These are phyloP conservation scores for Slavum lentiscoides DNA, from an alignment of 2,888 invertebrate genomes.

Conservation along the genomic window DNA sequence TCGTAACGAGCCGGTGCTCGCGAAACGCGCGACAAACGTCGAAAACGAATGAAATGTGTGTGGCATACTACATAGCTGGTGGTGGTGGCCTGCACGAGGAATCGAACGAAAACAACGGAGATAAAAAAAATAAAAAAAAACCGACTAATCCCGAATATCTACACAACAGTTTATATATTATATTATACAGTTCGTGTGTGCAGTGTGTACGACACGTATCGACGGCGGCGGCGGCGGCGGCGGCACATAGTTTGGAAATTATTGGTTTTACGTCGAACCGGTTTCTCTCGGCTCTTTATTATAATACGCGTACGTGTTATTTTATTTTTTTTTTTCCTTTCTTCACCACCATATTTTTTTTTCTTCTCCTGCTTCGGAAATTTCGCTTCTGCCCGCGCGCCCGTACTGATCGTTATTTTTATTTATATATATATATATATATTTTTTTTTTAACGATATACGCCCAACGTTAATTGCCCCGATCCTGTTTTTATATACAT, in stretches of 20 bases:
- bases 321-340: slow-evolving; percentile 27
- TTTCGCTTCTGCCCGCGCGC: slow-evolving; percentile 43
- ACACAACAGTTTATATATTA: slow-evolving; percentile 39
- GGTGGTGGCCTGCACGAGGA: not conserved
- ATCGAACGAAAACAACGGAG: not conserved
- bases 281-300: slow-evolving; percentile 24
- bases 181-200: too few species aligned
- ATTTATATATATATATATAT: too few species aligned
- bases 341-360: slow-evolving; percentile 47
- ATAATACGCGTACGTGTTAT: not conserved
- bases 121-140: not conserved
- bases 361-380: slow-evolving; percentile 13
- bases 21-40: slow-evolving; percentile 7
- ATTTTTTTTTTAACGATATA: slow-evolving; percentile 48
- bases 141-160: slow-evolving; percentile 40
- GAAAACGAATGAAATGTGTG: slow-evolving; percentile 18
- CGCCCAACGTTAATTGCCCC: slow-evolving; percentile 53
- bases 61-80: not conserved
- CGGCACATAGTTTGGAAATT: slow-evolving; percentile 49
- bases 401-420: slow-evolving; percentile 36
- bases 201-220: not conserved
- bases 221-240: slow-evolving; percentile 20
- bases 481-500: slow-evolving; percentile 31
- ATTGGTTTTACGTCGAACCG: slow-evolving; percentile 52
- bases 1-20: not conserved